Percentiles rank a stretch among this genome's conserved stretches.
phyloP scores from a whole-genome alignment of 2,888 invertebrate genomes.

The Acheta domesticus region DNA sequence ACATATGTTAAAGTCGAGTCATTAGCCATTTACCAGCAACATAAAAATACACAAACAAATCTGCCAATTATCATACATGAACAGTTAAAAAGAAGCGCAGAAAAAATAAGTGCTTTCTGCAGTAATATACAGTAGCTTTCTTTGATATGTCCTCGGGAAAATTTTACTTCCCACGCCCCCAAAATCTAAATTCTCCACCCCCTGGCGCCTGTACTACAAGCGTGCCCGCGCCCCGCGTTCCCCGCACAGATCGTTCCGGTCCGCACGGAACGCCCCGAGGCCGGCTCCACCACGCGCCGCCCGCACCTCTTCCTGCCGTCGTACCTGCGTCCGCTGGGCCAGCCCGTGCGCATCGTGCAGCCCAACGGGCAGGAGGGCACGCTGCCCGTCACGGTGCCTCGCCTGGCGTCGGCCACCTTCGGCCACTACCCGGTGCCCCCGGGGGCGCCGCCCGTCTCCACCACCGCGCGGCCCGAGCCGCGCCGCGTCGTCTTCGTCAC shows the following conservation, averaged over 20 bases:
- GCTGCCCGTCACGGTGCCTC: slow-evolving; percentile 12
- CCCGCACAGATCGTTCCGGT: background rate
- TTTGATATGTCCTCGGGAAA: no score
- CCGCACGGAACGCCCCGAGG: background rate
- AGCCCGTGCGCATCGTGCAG: background rate
- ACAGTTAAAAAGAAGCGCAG: no score
- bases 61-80: no score
- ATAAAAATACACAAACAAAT: no score
- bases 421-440: slow-evolving; percentile 26
- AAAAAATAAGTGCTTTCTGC: no score
- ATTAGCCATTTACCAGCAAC: no score
- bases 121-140: no score
- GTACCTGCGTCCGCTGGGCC: background rate
- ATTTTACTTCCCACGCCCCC: no score
- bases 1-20: no score
- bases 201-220: no score
- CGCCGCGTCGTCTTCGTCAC: slow-evolving; percentile 29
- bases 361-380: background rate
- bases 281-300: background rate
- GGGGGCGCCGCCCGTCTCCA: slow-evolving; percentile 28
- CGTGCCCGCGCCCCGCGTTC: no score
- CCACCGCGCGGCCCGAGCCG: slow-evolving; percentile 27
- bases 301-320: background rate
- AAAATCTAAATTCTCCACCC: no score
- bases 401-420: slow-evolving; percentile 22